Percentiles rank a stretch among this genome's conserved stretches.
These are phyloP conservation scores for Synodontis membranacea DNA, from an alignment of 2,113 vertebrate genomes.

Conservation along the genomic window DNA sequence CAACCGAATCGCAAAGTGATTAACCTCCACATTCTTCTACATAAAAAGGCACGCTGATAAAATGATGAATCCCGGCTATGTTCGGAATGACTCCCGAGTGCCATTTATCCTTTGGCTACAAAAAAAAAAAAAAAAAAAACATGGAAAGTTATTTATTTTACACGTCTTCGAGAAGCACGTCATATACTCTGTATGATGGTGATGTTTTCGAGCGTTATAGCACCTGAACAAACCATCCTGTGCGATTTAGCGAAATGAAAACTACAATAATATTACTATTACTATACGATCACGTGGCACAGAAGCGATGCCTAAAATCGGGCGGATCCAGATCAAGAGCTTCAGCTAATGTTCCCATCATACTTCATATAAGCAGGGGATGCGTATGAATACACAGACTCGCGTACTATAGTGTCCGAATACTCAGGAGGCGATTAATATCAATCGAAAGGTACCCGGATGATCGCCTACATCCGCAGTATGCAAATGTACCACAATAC, in stretches of 20 bases:
- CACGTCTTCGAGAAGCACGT: no score
- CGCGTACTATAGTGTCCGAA: no score
- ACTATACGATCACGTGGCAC: neutral
- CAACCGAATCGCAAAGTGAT: neutral
- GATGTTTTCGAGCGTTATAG: neutral
- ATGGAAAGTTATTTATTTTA: neutral
- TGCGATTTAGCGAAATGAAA: neutral
- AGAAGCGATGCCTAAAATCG: neutral
- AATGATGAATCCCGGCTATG: neutral
- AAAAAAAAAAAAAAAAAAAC: neutral
- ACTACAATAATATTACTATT: no score
- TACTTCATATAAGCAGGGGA: no score
- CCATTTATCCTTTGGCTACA: neutral
- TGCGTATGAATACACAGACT: no score
- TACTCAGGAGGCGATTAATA: no score
- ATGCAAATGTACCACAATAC: no score
- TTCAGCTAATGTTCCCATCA: neutral
- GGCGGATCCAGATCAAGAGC: neutral
- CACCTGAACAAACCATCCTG: neutral
- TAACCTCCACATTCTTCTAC: neutral
- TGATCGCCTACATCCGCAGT: no score
- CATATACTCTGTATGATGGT: no score
- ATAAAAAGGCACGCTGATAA: neutral
- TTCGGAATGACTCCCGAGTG: neutral
- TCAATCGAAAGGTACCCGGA: no score